Percentiles rank a stretch among this genome's conserved stretches.
phyloP scores from a whole-genome alignment of 2,888 invertebrate genomes.

The Mythimna vitellina region DNA sequence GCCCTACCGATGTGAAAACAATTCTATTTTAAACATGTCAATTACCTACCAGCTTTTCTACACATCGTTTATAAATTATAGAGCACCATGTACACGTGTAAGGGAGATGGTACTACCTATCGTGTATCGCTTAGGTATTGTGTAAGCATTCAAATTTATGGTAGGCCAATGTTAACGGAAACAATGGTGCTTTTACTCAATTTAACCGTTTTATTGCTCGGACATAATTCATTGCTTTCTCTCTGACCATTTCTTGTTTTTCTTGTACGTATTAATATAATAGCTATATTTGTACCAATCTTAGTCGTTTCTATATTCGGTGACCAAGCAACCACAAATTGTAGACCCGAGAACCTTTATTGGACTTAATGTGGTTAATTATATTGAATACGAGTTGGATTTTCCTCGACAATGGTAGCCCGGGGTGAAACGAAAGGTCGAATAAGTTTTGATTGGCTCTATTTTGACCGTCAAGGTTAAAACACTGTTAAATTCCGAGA shows the following conservation, averaged over 20 bases:
- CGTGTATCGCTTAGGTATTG: slow-evolving; percentile 27
- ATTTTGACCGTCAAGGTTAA: slow-evolving; percentile 43
- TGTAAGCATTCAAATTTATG: slow-evolving; percentile 56
- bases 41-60: slow-evolving; percentile 34
- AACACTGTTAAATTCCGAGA: slow-evolving; percentile 21
- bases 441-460: slow-evolving; percentile 52
- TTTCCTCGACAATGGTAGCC: slow-evolving; percentile 45
- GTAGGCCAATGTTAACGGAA: slow-evolving; percentile 63
- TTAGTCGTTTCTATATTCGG: slow-evolving; percentile 29
- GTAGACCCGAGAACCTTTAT: slow-evolving; percentile 45
- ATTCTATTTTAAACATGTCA: slow-evolving; percentile 58
- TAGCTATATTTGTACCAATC: slow-evolving; percentile 41
- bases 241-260: slow-evolving; percentile 42
- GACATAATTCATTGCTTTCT: slow-evolving; percentile 60
- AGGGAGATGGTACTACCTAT: slow-evolving; percentile 22
- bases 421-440: slow-evolving; percentile 38
- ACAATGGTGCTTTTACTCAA: slow-evolving; percentile 71
- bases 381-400: slow-evolving; percentile 34
- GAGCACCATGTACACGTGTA: slow-evolving; percentile 10
- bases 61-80: slow-evolving; percentile 29
- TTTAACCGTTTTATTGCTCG: slow-evolving; percentile 73
- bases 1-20: slow-evolving; percentile 53
- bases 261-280: slow-evolving; percentile 41
- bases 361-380: slow-evolving; percentile 56
- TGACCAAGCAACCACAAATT: slow-evolving; percentile 45